phyloP scores from a whole-genome alignment of 2,113 vertebrate species.

The Xerus inauris region DNA sequence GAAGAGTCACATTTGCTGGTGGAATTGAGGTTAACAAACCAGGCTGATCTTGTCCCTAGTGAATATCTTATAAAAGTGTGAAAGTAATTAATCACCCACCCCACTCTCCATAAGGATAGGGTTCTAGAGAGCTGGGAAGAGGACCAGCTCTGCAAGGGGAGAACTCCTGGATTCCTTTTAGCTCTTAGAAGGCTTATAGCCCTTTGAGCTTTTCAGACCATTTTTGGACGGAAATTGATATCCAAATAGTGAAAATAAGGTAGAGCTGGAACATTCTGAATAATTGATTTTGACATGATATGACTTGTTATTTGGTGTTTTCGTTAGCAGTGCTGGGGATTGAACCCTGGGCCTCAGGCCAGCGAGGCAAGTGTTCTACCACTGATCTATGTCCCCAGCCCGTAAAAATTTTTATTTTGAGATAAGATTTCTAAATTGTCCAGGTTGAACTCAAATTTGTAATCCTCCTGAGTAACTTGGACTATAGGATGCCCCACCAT shows the following conservation, averaged over 20 bases:
- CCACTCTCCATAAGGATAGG: background rate
- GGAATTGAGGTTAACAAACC: conserved; percentile 51
- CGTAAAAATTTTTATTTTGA: background rate
- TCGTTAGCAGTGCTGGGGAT: background rate
- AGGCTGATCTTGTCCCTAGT: conserved; percentile 11
- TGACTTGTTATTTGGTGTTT: background rate
- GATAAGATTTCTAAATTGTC: too few relatives aligned
- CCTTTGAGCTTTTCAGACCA: background rate
- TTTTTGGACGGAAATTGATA: background rate
- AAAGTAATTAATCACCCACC: background rate
- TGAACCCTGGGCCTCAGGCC: background rate
- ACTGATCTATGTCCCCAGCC: background rate
- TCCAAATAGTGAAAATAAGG: conserved; percentile 11
- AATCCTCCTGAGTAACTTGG: background rate
- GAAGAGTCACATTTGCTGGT: conserved; percentile 13
- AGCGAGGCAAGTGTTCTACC: background rate
- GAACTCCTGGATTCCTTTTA: background rate
- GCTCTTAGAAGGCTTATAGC: background rate
- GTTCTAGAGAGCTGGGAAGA: background rate
- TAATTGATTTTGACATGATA: background rate
- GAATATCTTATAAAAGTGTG: background rate
- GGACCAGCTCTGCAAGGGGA: background rate
- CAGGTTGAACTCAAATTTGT: background rate
- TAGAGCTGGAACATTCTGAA: background rate
- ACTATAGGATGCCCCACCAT: background rate